Percentiles rank a stretch among this genome's conserved stretches.
Evolutionary conservation across 2,113 vertebrate genomes (phyloP).

Genomic region (Nettapus auritus): DNA sequence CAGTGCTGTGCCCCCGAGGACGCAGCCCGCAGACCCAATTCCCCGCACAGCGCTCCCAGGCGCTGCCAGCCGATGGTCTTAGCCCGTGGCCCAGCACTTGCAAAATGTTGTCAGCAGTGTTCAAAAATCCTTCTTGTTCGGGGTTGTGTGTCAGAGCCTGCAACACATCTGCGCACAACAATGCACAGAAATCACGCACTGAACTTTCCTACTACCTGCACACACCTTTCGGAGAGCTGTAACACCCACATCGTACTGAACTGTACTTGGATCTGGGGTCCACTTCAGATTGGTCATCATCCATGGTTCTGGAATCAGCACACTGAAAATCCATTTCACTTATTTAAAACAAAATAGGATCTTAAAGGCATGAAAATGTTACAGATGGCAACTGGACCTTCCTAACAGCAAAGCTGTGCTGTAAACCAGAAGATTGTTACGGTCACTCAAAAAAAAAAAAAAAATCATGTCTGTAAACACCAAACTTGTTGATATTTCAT

Average conservation of each 20-base stretch:
- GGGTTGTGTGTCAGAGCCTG: not conserved
- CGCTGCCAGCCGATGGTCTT: rapidly evolving
- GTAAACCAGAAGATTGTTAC: rapidly evolving
- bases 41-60: not conserved
- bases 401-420: not conserved
- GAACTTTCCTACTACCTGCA: not conserved
- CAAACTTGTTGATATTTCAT: not conserved
- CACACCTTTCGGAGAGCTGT: not conserved
- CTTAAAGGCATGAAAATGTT: rapidly evolving
- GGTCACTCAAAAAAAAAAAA: rapidly evolving
- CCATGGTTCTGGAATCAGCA: rapidly evolving
- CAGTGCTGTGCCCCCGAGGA: not conserved
- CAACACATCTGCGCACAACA: not conserved
- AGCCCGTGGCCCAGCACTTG: not conserved
- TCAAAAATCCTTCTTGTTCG: rapidly evolving
- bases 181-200: not conserved
- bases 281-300: not conserved
- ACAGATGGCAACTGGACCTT: rapidly evolving
- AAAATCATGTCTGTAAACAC: not conserved
- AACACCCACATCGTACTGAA: rapidly evolving
- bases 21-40: rapidly evolving
- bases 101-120: not conserved
- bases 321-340: rapidly evolving
- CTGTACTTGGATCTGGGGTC: rapidly evolving
- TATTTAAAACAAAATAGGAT: rapidly evolving